Evolutionary conservation across 2,797 vertebrate species (phyloP).

Genomic region (Enteromius anoplus): DNA sequence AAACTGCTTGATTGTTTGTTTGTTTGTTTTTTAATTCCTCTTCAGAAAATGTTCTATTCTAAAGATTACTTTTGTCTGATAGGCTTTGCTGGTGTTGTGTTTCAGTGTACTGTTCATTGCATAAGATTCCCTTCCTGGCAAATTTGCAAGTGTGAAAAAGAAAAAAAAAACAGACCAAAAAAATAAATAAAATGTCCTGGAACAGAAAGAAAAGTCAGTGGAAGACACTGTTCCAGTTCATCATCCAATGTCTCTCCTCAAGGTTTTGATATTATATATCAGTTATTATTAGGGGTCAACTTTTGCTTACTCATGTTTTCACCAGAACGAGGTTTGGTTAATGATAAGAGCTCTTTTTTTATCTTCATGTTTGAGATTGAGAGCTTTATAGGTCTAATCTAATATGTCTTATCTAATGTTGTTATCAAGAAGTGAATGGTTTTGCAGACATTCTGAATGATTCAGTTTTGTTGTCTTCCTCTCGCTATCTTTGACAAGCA

Average conservation of each 20-base stretch:
- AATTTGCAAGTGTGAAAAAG: background rate
- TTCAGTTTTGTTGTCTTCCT: background rate
- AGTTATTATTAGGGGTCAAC: background rate
- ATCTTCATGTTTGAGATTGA: background rate
- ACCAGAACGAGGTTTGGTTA: background rate
- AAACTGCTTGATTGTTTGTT: background rate
- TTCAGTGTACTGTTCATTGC: background rate
- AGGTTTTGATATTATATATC: background rate
- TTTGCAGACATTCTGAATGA: background rate
- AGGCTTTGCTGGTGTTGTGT: slow-evolving; percentile 1
- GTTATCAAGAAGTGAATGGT: background rate
- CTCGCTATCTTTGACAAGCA: background rate
- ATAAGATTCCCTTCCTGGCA: slow-evolving; percentile 8
- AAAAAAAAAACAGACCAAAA: too few relatives aligned
- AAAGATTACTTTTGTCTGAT: background rate
- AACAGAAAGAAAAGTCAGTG: background rate
- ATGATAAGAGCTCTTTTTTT: background rate
- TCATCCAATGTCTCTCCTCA: background rate
- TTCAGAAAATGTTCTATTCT: background rate
- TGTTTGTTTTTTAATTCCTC: too few relatives aligned
- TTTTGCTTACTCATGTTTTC: background rate
- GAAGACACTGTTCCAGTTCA: background rate
- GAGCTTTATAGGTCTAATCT: background rate
- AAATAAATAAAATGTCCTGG: too few relatives aligned
- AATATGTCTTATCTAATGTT: slow-evolving; percentile 7